Evolutionary conservation across 2,113 vertebrate genomes (phyloP).

Genomic region (Odobenus rosmarus): DNA sequence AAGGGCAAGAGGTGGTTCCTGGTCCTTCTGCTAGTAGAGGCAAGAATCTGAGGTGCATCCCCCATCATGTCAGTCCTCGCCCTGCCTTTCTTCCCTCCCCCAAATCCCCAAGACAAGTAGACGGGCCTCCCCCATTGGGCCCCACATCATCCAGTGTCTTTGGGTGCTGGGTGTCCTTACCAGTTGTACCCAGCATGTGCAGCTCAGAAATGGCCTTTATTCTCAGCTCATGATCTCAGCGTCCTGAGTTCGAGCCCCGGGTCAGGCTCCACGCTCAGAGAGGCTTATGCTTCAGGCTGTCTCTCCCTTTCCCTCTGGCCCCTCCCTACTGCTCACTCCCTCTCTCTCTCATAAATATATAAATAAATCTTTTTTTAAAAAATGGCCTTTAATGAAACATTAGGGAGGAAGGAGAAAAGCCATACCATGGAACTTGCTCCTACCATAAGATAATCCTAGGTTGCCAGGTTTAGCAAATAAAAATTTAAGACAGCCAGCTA

Average conservation of each 20-base stretch:
- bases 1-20: background rate
- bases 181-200: no score
- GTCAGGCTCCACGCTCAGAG: background rate
- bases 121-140: background rate
- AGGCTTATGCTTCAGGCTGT: background rate
- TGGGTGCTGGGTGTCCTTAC: background rate
- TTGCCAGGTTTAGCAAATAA: background rate
- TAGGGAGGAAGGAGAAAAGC: background rate
- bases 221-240: background rate
- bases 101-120: background rate
- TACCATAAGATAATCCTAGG: background rate
- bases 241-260: background rate
- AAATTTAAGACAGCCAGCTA: background rate
- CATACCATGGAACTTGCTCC: background rate
- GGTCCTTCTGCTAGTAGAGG: background rate
- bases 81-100: background rate
- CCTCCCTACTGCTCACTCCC: background rate
- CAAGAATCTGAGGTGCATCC: background rate
- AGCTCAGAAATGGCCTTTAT: background rate
- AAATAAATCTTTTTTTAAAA: background rate
- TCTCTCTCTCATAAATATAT: background rate
- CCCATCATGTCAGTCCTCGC: fast-evolving
- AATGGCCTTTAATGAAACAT: background rate
- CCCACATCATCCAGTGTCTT: background rate
- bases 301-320: background rate